Conservation (phyloP, 2,113 vertebrate species). For the Apodemus sylvaticus region DNA sequence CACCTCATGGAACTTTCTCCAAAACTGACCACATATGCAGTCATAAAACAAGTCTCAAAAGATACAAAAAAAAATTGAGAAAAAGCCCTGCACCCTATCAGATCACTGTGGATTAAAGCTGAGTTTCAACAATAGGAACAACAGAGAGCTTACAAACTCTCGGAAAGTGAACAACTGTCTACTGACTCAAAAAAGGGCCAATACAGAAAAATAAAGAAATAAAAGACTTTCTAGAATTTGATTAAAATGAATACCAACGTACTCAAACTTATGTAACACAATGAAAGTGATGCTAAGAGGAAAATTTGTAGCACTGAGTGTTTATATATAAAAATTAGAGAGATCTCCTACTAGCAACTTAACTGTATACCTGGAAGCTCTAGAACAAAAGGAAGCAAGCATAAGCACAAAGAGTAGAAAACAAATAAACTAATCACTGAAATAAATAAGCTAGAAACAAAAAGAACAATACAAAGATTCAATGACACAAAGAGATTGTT, state of each 20-base stretch:
- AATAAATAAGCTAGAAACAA: neutral
- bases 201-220: neutral
- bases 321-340: neutral
- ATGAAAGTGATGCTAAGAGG: neutral
- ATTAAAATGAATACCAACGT: neutral
- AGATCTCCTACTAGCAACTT: neutral
- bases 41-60: neutral
- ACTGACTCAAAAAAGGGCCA: neutral
- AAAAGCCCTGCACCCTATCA: neutral
- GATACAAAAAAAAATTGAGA: neutral
- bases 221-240: neutral
- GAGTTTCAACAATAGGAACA: neutral
- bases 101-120: neutral
- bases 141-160: neutral
- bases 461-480: neutral
- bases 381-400: neutral
- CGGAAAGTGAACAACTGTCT: neutral
- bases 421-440: neutral
- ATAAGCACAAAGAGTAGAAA: neutral
- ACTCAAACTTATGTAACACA: neutral
- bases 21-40: neutral
- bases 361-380: neutral
- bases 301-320: neutral
- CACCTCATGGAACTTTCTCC: neutral
- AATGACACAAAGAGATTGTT: neutral